Conservation (phyloP, 1,140 invertebrate species). For the Ceratosolen solmsi region DNA sequence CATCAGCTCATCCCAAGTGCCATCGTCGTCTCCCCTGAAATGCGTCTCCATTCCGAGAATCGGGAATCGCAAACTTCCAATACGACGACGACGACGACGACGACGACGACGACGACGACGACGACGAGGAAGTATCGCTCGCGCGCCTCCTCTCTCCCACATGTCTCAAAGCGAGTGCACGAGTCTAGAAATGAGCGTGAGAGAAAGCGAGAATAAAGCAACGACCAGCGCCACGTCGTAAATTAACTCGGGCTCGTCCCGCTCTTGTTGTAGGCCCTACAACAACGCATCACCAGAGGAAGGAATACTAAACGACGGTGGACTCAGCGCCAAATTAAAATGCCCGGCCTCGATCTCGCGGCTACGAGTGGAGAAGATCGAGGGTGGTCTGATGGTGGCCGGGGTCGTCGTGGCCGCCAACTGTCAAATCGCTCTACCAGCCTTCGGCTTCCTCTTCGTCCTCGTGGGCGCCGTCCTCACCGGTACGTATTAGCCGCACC, state of each 20-base stretch:
- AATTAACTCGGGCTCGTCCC: background rate
- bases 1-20: too few species aligned
- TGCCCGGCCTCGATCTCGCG: constrained; percentile 77
- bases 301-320: constrained; percentile 58
- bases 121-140: too few species aligned
- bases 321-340: constrained; percentile 74
- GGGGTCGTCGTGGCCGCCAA: constrained; percentile 83
- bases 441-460: constrained; percentile 83
- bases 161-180: too few species aligned
- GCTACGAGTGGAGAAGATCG: constrained; percentile 82
- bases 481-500: constrained; percentile 73
- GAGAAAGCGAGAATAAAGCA: background rate
- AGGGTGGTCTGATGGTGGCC: constrained; percentile 82
- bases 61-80: too few species aligned
- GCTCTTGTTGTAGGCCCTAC: constrained; percentile 69
- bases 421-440: constrained; percentile 83
- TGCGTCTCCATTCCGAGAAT: too few species aligned
- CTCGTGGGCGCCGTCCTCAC: constrained; percentile 82
- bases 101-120: too few species aligned
- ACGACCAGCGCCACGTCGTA: background rate
- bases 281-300: constrained; percentile 70
- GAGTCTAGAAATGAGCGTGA: background rate
- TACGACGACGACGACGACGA: too few species aligned
- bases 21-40: too few species aligned
- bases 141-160: too few species aligned